Evolutionary conservation across 2,888 invertebrate species (phyloP).

Genomic region (Julus scanicus): DNA sequence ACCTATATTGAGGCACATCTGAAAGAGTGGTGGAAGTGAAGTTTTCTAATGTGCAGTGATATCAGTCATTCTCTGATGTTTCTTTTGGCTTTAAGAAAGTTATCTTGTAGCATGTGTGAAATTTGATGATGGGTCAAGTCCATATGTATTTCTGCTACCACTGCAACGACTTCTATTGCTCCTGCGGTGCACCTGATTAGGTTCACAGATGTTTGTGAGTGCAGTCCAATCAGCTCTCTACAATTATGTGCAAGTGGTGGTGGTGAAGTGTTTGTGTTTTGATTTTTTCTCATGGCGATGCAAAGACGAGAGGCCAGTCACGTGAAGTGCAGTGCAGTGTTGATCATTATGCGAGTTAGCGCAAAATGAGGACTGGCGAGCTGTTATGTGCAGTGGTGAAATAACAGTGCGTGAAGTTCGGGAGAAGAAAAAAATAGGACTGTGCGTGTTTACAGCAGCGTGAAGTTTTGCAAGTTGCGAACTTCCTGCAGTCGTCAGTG

Average conservation of each 20-base stretch:
- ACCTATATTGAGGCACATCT: conserved; percentile 32
- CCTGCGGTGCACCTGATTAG: neutral
- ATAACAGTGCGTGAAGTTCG: neutral
- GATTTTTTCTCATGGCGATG: neutral
- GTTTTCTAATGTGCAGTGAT: conserved; percentile 46
- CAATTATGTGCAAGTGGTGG: conserved; percentile 43
- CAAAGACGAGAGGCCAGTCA: neutral
- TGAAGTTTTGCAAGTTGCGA: neutral
- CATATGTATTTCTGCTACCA: conserved; percentile 3
- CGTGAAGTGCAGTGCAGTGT: conserved; percentile 1
- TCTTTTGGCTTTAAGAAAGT: conserved; percentile 11
- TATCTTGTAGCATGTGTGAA: neutral
- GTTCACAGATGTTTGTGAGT: conserved; percentile 9
- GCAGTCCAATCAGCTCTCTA: conserved; percentile 1
- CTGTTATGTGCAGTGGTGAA: neutral
- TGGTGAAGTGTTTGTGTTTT: neutral
- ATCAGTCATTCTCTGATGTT: conserved; percentile 2
- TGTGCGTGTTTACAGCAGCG: neutral
- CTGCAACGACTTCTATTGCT: neutral
- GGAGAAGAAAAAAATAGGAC: neutral
- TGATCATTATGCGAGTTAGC: neutral
- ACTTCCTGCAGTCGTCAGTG: neutral
- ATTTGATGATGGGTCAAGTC: conserved; percentile 11
- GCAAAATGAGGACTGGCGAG: conserved; percentile 11
- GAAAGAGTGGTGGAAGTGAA: conserved; percentile 35